Conservation (phyloP, 2,888 invertebrate species). For the Megaustenia siamemsis region DNA sequence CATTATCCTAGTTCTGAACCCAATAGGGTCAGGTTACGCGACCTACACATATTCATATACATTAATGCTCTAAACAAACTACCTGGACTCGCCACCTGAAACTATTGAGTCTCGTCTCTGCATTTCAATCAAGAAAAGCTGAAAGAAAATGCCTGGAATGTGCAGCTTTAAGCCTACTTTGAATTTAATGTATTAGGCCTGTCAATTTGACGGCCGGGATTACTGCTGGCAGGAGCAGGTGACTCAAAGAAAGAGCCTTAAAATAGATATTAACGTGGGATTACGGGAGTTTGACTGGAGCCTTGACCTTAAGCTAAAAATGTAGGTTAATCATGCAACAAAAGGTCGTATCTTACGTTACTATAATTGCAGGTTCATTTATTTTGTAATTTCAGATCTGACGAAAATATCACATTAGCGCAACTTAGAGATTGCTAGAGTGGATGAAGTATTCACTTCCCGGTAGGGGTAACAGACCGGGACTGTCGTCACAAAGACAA, state of each 20-base stretch:
- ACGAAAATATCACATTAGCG: too few species aligned
- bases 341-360: too few species aligned
- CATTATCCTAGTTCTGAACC: background rate
- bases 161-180: background rate
- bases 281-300: background rate
- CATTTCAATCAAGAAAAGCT: background rate
- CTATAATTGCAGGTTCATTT: too few species aligned
- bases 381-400: too few species aligned
- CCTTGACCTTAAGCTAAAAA: too few species aligned
- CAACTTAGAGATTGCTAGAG: too few species aligned
- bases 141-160: background rate
- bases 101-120: background rate
- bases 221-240: background rate
- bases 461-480: too few species aligned
- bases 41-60: background rate
- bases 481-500: too few species aligned
- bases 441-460: too few species aligned
- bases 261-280: background rate
- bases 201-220: background rate
- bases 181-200: conserved; percentile 2
- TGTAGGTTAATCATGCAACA: too few species aligned
- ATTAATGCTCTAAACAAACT: background rate
- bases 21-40: background rate
- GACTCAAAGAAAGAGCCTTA: background rate
- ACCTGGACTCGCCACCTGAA: background rate